phyloP scores from a whole-genome alignment of 2,888 invertebrate species.

The Julus scanicus region DNA sequence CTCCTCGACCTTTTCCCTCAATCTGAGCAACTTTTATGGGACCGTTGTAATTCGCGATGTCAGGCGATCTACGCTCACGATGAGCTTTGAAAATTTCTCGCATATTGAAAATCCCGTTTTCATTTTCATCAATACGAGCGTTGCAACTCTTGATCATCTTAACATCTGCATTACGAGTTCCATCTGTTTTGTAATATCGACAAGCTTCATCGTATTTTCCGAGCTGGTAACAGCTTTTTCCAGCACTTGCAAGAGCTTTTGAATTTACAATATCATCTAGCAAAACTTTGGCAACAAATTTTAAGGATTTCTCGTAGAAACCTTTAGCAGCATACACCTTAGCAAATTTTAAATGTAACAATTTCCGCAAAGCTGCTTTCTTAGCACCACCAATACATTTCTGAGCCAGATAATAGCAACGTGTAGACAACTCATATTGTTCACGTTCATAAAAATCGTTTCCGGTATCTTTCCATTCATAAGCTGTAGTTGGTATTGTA shows the following conservation, averaged over 20 bases:
- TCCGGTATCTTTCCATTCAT: constrained; percentile 18
- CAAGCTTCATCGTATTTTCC: background rate
- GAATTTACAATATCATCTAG: background rate
- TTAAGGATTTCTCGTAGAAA: background rate
- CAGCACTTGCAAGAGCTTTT: background rate
- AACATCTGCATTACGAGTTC: too few species aligned
- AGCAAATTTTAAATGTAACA: background rate
- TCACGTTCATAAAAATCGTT: background rate
- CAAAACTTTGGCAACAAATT: background rate
- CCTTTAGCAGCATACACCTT: background rate
- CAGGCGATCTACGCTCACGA: background rate
- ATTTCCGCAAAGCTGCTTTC: background rate
- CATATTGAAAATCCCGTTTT: background rate
- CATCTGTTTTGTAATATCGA: background rate
- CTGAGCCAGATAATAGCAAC: background rate
- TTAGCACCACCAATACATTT: background rate
- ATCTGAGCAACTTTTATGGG: background rate
- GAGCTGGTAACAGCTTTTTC: constrained; percentile 2
- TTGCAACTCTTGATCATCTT: background rate
- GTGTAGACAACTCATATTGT: background rate
- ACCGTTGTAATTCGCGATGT: constrained; percentile 32
- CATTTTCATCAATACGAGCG: background rate
- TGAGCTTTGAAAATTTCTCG: background rate
- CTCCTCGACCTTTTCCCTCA: background rate
- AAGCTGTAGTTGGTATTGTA: background rate